Evolutionary conservation across 2,797 vertebrate genomes (phyloP), one percentile per base, ranked within the genome.

Genomic region (Agapornis canus): DNA sequence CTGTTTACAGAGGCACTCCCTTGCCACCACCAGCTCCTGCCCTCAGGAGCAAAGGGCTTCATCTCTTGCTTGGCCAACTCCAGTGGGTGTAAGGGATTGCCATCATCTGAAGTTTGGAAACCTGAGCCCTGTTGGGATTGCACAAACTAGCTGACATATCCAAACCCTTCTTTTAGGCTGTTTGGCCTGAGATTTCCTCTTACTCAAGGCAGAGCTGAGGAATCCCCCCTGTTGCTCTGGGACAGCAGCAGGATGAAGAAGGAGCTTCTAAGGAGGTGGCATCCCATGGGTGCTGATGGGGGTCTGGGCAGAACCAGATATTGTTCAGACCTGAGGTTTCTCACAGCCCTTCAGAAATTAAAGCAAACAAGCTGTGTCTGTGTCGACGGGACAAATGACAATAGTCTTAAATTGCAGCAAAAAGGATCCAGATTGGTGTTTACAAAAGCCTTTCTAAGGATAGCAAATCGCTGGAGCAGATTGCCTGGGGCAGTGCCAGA

Each of bases 391-490:
- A 73, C 72, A 31, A 13, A 89, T 81, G 69, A 94, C 92, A 96
- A 96, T 93, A 81, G 82, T 27, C 69, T 82, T 80, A 87, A 93
- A 95, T 90, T 91, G 95, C 89, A 78, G 77, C 60, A 94, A 83
- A 96, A 94, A 88, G 56, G 89, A 85, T 91, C 82, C 92, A 95
- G 91, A 91, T 88, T 83, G 90, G 82, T 96, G 95, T 95, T 94
- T 96, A 91, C 92, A 95, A 94, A 85, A 96, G 95, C 89, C 59
- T 93, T 79, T 79, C 95, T 94, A 71, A 94, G 95, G 94, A 93
- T 7, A 87, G 91, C 23, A 73, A 70, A 12, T 42, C 32, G 12
- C 85, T 94, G 94, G 91, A 94, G 94, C 91, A 92, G 91, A 93
- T 92, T 92, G 89, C 72, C 85, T 95, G 92, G 79, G 95, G 87